Conservation (phyloP, 2,888 invertebrate species). For the Ypsolopha scabrella region DNA sequence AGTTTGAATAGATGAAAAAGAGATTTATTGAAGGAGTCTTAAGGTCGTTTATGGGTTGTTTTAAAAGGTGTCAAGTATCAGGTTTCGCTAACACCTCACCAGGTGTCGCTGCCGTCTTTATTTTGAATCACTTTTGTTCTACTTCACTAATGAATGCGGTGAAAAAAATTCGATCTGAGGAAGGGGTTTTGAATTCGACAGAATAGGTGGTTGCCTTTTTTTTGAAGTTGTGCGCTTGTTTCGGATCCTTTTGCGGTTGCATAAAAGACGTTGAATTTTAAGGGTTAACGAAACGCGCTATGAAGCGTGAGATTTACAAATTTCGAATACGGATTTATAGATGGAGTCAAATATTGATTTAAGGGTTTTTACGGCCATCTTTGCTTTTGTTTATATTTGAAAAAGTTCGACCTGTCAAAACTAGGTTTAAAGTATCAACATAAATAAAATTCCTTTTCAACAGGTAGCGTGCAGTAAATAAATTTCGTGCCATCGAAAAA, state of each 20-base stretch:
- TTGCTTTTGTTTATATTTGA: no score
- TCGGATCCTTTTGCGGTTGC: neutral
- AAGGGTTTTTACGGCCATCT: no score
- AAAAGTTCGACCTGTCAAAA: neutral
- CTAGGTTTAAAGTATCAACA: neutral
- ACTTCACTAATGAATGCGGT: constrained; percentile 56
- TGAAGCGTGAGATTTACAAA: neutral
- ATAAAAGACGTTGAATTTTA: neutral
- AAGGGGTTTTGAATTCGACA: constrained; percentile 27
- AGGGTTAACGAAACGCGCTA: neutral
- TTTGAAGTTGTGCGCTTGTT: constrained; percentile 14
- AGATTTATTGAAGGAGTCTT: constrained; percentile 16
- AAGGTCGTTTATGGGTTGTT: constrained; percentile 18
- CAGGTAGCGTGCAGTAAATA: no score
- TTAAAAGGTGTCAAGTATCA: constrained; percentile 31
- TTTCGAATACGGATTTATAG: no score
- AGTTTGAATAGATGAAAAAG: constrained; percentile 16
- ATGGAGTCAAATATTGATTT: no score
- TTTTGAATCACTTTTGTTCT: constrained; percentile 61
- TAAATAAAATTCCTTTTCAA: neutral
- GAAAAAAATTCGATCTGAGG: constrained; percentile 50
- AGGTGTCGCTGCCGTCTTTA: constrained; percentile 64
- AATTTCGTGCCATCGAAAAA: no score
- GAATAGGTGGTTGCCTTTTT: constrained; percentile 39
- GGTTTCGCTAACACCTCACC: constrained; percentile 65